These are phyloP conservation scores for Rotaria magnacalcarata DNA, from an alignment of 2,888 invertebrate species.

Conservation along the genomic window DNA sequence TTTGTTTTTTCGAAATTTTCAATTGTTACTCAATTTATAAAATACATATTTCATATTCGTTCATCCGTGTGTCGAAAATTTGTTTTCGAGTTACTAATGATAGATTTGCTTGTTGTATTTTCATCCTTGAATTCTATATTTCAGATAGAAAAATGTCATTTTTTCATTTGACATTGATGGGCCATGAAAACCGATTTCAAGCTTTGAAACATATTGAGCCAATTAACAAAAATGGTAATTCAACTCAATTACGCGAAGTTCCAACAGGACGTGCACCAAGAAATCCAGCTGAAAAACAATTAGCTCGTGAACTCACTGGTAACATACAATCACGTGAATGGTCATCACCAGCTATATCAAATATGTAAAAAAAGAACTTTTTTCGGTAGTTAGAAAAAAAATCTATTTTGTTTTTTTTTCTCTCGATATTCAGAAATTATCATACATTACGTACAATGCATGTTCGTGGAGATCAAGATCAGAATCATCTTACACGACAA, in stretches of 20 bases:
- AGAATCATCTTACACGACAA: conserved; percentile 7
- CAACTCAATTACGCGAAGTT: neutral
- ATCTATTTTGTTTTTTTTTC: neutral
- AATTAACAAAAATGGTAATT: neutral
- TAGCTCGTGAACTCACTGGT: conserved; percentile 3
- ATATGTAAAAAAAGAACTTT: neutral
- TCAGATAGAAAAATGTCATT: conserved; percentile 41
- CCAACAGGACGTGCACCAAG: neutral
- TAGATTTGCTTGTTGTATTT: too few species aligned
- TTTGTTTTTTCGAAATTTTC: too few species aligned
- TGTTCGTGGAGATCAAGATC: conserved; percentile 4
- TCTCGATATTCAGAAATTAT: neutral
- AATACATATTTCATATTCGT: too few species aligned
- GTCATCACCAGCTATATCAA: neutral
- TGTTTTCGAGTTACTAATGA: too few species aligned
- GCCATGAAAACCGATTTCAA: conserved; percentile 38
- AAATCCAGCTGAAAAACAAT: neutral
- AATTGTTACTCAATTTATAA: too few species aligned
- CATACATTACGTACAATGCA: conserved; percentile 16
- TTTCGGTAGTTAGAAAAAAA: too few species aligned
- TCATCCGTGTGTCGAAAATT: too few species aligned
- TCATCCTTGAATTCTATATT: neutral
- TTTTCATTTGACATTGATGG: conserved; percentile 44
- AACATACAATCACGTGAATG: conserved; percentile 24
- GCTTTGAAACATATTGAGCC: neutral